Evolutionary conservation across 1,140 invertebrate species (phyloP).

Genomic region (Solen grandis): DNA sequence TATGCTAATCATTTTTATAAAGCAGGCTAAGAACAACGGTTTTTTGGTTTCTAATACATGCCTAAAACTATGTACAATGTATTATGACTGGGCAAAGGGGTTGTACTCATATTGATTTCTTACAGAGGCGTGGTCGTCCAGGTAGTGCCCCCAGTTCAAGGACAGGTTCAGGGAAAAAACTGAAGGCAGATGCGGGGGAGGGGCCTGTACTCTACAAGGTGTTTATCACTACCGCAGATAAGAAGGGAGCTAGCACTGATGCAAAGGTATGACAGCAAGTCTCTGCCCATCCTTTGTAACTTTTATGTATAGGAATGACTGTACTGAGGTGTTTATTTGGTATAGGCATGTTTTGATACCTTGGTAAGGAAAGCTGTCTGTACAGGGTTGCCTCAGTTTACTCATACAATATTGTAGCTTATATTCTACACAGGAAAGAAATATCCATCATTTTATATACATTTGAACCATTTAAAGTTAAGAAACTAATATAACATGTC

Average conservation of each 20-base stretch:
- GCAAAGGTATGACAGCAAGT: constrained; percentile 75
- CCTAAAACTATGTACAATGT: no score
- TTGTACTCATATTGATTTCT: no score
- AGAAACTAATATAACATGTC: no score
- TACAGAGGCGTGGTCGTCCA: constrained; percentile 40
- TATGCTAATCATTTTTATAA: no score
- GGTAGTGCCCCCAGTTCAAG: constrained; percentile 58
- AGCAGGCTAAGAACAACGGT: no score
- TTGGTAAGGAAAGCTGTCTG: not conserved
- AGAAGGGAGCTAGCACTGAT: constrained; percentile 77
- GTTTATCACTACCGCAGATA: constrained; percentile 77
- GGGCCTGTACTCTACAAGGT: constrained; percentile 77
- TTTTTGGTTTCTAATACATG: no score
- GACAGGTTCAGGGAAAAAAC: constrained; percentile 29
- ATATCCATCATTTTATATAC: not conserved
- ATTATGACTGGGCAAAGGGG: no score
- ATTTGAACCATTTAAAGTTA: no score
- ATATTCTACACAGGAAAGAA: not conserved
- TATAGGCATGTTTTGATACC: not conserved
- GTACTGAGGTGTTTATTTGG: not conserved
- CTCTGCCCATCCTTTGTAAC: no score
- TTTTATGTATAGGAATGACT: no score
- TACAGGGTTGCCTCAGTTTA: not conserved
- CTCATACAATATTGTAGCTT: not conserved
- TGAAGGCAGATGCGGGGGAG: constrained; percentile 50